Percentiles rank a stretch among this genome's conserved stretches.
These are phyloP conservation scores for Amphipyra berbera DNA, from an alignment of 2,888 invertebrate species.

Conservation along the genomic window DNA sequence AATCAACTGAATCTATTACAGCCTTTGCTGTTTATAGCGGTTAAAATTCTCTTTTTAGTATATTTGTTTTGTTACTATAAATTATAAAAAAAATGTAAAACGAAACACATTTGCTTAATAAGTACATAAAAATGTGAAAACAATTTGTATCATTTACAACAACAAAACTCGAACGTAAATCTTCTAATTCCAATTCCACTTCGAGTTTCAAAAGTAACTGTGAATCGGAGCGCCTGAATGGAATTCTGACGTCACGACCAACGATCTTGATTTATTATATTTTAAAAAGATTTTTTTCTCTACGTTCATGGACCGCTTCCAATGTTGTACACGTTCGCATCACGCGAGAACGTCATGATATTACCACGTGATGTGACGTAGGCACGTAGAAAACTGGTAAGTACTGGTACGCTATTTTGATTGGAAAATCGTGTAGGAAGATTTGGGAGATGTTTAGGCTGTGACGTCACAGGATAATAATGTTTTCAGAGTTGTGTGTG, in stretches of 20 bases:
- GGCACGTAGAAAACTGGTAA: constrained; percentile 18
- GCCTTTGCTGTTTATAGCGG: no score
- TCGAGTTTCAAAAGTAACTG: constrained; percentile 54
- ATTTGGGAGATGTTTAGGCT: constrained; percentile 9
- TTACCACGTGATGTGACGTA: constrained; percentile 57
- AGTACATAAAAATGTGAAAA: no score
- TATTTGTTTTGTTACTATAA: no score
- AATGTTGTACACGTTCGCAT: constrained; percentile 59
- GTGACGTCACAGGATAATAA: constrained; percentile 31
- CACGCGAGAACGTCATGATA: constrained; percentile 67
- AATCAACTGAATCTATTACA: no score
- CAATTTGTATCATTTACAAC: no score
- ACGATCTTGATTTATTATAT: constrained; percentile 69
- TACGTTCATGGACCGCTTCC: constrained; percentile 68
- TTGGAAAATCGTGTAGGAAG: constrained; percentile 28
- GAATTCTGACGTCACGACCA: constrained; percentile 66
- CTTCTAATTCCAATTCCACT: constrained; percentile 3
- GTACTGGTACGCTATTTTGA: constrained; percentile 31
- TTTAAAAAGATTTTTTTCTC: constrained; percentile 67
- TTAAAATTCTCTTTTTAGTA: no score
- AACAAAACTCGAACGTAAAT: constrained; percentile 20
- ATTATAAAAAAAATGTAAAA: no score
- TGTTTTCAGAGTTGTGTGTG: constrained; percentile 22
- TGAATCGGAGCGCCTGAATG: constrained; percentile 62
- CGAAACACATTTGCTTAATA: no score